Conservation (phyloP, 1,140 invertebrate genomes). For the Palaemon carinicauda region DNA sequence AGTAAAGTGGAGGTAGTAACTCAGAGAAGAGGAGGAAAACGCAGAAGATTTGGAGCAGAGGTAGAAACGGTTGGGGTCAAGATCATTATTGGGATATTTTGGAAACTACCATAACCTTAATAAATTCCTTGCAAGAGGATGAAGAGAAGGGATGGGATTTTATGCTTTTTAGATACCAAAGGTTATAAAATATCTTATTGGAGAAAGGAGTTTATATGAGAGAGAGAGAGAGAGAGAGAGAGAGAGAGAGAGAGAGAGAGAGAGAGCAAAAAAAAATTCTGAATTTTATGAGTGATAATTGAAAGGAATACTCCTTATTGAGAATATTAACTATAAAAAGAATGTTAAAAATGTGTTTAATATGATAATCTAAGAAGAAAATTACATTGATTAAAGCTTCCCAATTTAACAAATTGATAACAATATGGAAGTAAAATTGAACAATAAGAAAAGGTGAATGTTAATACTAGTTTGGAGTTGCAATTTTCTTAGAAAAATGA, state of each 20-base stretch:
- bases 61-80: too few species aligned
- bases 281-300: neutral
- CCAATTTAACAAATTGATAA: neutral
- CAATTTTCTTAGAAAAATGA: neutral
- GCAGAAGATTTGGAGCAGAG: neutral
- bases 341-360: neutral
- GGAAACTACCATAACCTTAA: too few species aligned
- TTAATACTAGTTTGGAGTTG: neutral
- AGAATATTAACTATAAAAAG: neutral
- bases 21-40: neutral
- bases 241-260: neutral
- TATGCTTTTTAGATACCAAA: neutral
- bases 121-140: too few species aligned
- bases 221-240: neutral
- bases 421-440: neutral
- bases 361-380: neutral
- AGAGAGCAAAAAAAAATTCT: slow-evolving; percentile 7
- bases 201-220: neutral
- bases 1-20: too few species aligned
- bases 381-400: neutral
- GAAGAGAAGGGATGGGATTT: too few species aligned
- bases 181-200: neutral
- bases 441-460: neutral
- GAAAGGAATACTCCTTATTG: too few species aligned
- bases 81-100: too few species aligned